Percentiles rank a stretch among this genome's conserved stretches.
Conservation (phyloP, 2,113 vertebrate species). For the Callocephalon fimbriatum region DNA sequence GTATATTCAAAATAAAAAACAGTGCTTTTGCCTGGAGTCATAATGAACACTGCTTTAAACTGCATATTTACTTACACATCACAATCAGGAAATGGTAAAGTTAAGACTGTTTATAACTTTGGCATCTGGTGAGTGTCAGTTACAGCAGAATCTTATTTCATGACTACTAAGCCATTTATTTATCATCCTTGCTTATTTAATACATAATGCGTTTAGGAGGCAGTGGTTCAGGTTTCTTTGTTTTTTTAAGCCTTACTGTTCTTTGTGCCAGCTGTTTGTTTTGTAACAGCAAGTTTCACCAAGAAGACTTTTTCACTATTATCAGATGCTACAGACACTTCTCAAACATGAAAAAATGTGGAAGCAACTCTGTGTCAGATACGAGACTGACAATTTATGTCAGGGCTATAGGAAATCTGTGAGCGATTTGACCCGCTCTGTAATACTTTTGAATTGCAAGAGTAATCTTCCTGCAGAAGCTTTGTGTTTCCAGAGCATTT, state of each 20-base stretch:
- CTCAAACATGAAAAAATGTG: not conserved
- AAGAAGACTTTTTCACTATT: not conserved
- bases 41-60: not conserved
- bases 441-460: not conserved
- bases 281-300: not conserved
- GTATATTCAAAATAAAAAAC: not conserved
- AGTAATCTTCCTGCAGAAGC: not conserved
- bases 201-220: not conserved
- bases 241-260: not conserved
- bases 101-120: not conserved
- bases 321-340: not conserved
- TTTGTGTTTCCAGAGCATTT: not conserved
- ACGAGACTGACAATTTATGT: fast-evolving
- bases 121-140: not conserved
- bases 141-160: not conserved
- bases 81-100: not conserved
- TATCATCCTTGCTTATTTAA: not conserved
- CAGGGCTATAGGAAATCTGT: not conserved
- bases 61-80: not conserved
- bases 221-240: not conserved
- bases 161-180: not conserved
- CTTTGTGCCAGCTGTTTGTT: not conserved
- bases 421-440: not conserved
- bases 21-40: not conserved
- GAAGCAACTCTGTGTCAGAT: not conserved